These are phyloP conservation scores for Lagorchestes hirsutus DNA, from an alignment of 2,797 vertebrate genomes.

Conservation along the genomic window DNA sequence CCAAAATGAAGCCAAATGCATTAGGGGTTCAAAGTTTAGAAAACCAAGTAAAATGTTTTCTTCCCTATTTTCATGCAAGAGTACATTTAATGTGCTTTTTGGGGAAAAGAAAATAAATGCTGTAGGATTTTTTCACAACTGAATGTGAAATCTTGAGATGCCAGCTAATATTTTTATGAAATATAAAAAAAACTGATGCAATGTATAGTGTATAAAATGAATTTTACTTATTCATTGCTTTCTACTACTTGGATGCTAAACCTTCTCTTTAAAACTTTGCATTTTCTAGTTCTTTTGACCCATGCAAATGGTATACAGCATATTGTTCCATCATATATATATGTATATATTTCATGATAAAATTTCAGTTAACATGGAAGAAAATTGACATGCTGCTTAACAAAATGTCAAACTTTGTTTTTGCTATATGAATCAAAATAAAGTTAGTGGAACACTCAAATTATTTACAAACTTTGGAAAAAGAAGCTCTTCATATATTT, in stretches of 20 bases:
- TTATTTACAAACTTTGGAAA: constrained; percentile 42
- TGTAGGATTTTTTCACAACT: constrained; percentile 72
- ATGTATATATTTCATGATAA: constrained; percentile 58
- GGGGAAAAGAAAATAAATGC: constrained; percentile 58
- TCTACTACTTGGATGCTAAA: constrained; percentile 60
- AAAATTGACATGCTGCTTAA: constrained; percentile 62
- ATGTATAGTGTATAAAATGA: constrained; percentile 68
- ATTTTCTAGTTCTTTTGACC: constrained; percentile 64
- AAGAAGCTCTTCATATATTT: neutral
- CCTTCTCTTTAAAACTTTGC: constrained; percentile 70
- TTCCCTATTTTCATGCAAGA: constrained; percentile 73
- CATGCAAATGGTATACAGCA: constrained; percentile 75
- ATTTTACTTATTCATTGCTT: constrained; percentile 46
- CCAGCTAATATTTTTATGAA: constrained; percentile 70
- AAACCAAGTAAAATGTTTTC: constrained; percentile 61
- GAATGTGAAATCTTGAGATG: constrained; percentile 66
- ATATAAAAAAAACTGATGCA: constrained; percentile 64
- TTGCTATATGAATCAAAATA: constrained; percentile 64
- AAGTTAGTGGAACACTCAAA: constrained; percentile 56
- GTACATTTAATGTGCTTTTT: constrained; percentile 72
- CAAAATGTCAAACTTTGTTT: constrained; percentile 57
- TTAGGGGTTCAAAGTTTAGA: constrained; percentile 72
- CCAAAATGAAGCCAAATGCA: constrained; percentile 74
- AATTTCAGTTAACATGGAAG: constrained; percentile 69
- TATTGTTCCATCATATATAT: constrained; percentile 69